Evolutionary conservation across 2,888 invertebrate genomes (phyloP).

Genomic region (Lysandra coridon): DNA sequence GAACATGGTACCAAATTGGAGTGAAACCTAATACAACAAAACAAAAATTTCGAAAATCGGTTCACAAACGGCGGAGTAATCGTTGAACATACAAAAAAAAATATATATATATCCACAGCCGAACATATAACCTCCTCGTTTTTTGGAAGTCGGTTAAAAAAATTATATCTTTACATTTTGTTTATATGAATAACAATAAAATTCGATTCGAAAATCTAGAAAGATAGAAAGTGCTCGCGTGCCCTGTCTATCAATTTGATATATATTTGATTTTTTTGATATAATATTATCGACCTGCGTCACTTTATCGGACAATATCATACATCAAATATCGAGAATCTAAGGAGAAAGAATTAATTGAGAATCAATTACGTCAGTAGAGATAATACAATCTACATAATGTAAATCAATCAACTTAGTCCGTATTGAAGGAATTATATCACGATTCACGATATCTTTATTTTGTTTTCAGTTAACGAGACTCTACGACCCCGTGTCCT

Average conservation of each 20-base stretch:
- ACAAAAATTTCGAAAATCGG: too few species aligned
- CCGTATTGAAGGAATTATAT: not conserved
- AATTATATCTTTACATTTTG: too few species aligned
- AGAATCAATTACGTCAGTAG: slow-evolving; percentile 23
- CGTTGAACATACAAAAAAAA: too few species aligned
- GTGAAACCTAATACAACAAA: too few species aligned
- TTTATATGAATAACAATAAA: not conserved
- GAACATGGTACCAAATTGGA: too few species aligned
- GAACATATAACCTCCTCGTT: too few species aligned
- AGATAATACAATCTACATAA: slow-evolving; percentile 8
- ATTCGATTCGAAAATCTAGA: not conserved
- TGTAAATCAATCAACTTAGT: slow-evolving; percentile 14
- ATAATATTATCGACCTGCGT: not conserved
- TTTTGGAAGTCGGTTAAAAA: too few species aligned
- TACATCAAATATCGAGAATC: slow-evolving; percentile 15
- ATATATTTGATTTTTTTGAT: too few species aligned
- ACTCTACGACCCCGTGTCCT: not conserved
- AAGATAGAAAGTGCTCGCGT: not conserved
- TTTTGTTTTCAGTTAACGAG: not conserved
- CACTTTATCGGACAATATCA: not conserved
- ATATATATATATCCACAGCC: too few species aligned
- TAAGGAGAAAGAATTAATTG: slow-evolving; percentile 19
- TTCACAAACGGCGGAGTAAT: too few species aligned
- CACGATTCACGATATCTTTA: not conserved
- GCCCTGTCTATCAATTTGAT: not conserved